Conservation (phyloP, 2,797 vertebrate genomes). For the Petrocephalus schoutedeni region DNA sequence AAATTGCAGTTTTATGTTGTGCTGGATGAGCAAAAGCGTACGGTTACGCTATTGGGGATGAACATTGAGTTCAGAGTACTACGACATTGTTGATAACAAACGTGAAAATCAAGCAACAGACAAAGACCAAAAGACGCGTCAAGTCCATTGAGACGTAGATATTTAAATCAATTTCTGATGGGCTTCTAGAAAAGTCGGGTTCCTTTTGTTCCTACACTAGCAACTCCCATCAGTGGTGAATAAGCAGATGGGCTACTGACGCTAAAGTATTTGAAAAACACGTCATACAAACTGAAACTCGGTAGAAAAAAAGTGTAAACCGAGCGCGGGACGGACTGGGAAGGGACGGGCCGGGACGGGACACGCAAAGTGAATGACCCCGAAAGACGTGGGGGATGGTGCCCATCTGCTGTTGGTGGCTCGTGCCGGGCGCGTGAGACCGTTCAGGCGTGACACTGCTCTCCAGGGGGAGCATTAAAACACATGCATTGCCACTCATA, state of each 20-base stretch:
- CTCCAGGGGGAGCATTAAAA: not conserved
- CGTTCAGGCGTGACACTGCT: constrained; percentile 51
- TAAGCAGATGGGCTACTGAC: constrained; percentile 58
- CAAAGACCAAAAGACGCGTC: not conserved
- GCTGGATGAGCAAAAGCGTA: not conserved
- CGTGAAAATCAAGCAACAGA: not conserved
- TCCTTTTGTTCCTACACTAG: constrained; percentile 32
- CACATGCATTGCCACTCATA: not conserved
- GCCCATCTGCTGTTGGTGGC: constrained; percentile 67
- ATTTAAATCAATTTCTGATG: not conserved
- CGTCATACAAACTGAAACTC: constrained; percentile 41
- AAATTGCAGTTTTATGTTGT: not conserved
- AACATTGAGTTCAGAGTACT: not conserved
- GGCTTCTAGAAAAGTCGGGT: constrained; percentile 31
- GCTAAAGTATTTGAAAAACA: constrained; percentile 52
- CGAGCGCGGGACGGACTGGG: not conserved
- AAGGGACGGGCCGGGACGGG: not conserved
- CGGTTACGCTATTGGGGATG: not conserved
- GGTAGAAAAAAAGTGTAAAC: constrained; percentile 22
- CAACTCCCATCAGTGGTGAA: constrained; percentile 29
- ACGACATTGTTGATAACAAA: not conserved
- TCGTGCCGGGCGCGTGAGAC: constrained; percentile 70
- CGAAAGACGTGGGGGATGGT: constrained; percentile 30
- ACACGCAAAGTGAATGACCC: not conserved
- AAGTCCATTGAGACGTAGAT: not conserved